phyloP scores from a whole-genome alignment of 2,113 vertebrate species.

The Cyprinodon brontotheroides region DNA sequence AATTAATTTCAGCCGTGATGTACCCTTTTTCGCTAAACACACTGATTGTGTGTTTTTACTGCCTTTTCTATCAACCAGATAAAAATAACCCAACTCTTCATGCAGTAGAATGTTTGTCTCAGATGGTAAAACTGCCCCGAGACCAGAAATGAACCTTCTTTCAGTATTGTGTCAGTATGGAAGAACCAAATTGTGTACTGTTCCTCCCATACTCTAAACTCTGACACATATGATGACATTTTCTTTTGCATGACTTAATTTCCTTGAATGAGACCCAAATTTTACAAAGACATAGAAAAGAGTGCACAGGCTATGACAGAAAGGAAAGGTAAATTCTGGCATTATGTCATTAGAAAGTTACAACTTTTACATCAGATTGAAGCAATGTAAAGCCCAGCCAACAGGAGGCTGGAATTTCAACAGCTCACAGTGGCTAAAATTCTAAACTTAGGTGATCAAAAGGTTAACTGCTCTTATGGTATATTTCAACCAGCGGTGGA shows the following conservation, averaged over 20 bases:
- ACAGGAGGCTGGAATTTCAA: constrained; percentile 22
- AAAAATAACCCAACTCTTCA: neutral
- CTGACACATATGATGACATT: constrained; percentile 64
- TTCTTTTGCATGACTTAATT: constrained; percentile 62
- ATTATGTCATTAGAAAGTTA: neutral
- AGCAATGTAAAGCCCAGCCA: constrained; percentile 24
- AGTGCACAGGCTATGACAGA: neutral
- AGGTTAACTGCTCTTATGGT: too few relatives aligned
- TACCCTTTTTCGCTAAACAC: neutral
- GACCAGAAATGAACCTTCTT: constrained; percentile 69
- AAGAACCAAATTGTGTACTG: constrained; percentile 65
- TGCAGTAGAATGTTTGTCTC: constrained; percentile 5
- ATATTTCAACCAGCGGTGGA: too few relatives aligned
- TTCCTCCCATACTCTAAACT: constrained; percentile 66
- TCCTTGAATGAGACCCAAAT: constrained; percentile 25
- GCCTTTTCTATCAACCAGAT: neutral
- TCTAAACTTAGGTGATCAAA: too few relatives aligned
- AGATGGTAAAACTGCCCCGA: constrained; percentile 60
- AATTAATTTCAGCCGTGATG: too few relatives aligned
- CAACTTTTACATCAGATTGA: constrained; percentile 11
- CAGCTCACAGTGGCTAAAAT: too few relatives aligned
- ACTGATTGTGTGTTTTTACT: neutral
- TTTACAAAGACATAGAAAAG: constrained; percentile 8
- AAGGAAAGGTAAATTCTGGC: constrained; percentile 1
- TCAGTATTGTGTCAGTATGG: constrained; percentile 65